Percentiles rank a stretch among this genome's conserved stretches.
These are phyloP conservation scores for Chinchilla lanigera DNA, from an alignment of 2,113 vertebrate genomes.

Conservation along the genomic window DNA sequence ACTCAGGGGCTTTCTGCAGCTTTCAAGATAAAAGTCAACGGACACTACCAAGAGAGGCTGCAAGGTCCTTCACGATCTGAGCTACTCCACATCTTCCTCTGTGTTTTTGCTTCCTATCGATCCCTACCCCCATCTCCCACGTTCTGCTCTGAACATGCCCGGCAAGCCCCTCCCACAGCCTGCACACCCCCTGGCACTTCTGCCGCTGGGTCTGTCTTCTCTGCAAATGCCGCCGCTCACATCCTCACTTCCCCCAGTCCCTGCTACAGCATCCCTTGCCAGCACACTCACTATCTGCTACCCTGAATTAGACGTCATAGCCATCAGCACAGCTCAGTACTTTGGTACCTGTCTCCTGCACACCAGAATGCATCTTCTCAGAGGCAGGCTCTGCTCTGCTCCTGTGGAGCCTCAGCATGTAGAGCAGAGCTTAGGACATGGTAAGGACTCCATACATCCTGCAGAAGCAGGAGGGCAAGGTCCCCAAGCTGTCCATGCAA, in stretches of 20 bases:
- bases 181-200: too few species aligned
- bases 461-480: fast-evolving
- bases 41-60: fast-evolving
- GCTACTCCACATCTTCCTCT: not conserved
- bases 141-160: not conserved
- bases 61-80: fast-evolving
- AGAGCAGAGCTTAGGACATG: fast-evolving
- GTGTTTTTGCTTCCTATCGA: not conserved
- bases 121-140: fast-evolving
- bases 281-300: not conserved
- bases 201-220: not conserved
- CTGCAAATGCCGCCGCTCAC: fast-evolving
- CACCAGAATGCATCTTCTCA: not conserved
- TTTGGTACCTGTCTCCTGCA: too few species aligned
- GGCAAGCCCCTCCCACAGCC: too few species aligned
- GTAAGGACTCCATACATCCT: not conserved
- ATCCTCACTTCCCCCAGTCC: not conserved
- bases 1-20: not conserved
- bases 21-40: not conserved
- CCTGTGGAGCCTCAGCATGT: not conserved
- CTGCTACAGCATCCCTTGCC: not conserved
- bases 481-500: not conserved
- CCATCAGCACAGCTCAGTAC: too few species aligned
- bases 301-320: not conserved
- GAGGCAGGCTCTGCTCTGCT: not conserved